Percentiles rank a stretch among this genome's conserved stretches.
These are phyloP conservation scores for Cheilosia vernalis DNA, from an alignment of 2,888 invertebrate genomes.

Conservation along the genomic window DNA sequence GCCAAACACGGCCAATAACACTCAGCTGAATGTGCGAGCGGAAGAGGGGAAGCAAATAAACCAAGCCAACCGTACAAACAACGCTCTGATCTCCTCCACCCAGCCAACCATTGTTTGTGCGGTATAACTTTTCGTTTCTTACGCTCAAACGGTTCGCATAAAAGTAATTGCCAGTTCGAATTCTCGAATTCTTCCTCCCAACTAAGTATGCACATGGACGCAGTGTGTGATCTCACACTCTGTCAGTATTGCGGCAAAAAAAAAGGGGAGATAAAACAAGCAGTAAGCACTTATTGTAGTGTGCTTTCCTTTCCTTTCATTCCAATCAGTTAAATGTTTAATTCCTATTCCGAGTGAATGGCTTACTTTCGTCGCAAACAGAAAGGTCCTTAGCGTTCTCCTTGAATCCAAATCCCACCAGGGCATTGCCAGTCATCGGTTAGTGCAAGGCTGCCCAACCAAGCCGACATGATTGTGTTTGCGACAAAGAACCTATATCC, in stretches of 20 bases:
- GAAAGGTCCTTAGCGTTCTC: conserved; percentile 4
- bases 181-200: conserved; percentile 24
- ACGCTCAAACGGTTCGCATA: conserved; percentile 56
- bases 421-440: conserved; percentile 4
- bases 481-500: conserved; percentile 34
- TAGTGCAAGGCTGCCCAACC: conserved; percentile 13
- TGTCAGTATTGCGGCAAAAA: conserved; percentile 2
- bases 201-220: background rate
- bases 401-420: conserved; percentile 6
- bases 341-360: conserved; percentile 30
- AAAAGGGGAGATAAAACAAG: background rate
- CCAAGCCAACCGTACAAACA: conserved; percentile 19
- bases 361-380: conserved; percentile 10
- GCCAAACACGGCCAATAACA: conserved; percentile 64
- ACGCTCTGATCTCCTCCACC: conserved; percentile 23
- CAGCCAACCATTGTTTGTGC: conserved; percentile 52
- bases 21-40: conserved; percentile 8
- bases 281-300: conserved; percentile 6
- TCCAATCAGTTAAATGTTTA: conserved; percentile 37
- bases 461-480: conserved; percentile 18
- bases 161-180: conserved; percentile 59
- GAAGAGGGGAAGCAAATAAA: background rate
- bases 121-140: conserved; percentile 56
- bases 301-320: conserved; percentile 1
- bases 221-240: conserved; percentile 40